Evolutionary conservation across 35 echinoderm and acorn worm genomes (phyloP).

Genomic region (Strongylocentrotus purpuratus): DNA sequence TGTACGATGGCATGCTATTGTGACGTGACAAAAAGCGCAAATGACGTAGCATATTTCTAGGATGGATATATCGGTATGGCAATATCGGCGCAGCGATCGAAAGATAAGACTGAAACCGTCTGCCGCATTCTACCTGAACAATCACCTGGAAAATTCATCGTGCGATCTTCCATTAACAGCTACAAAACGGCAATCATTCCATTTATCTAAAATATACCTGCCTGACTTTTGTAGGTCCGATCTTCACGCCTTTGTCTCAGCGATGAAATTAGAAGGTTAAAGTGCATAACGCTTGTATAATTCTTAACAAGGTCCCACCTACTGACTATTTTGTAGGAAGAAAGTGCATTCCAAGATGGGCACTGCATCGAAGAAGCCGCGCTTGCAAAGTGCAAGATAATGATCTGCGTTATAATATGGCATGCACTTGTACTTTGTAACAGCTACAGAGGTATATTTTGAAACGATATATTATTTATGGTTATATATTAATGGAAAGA

Average conservation of each 20-base stretch:
- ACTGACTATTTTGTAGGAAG: background rate
- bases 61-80: background rate
- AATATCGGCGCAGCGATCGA: background rate
- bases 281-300: background rate
- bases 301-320: background rate
- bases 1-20: background rate
- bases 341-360: background rate
- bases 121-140: background rate
- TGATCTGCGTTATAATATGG: background rate
- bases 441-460: background rate
- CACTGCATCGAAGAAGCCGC: background rate
- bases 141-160: background rate
- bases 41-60: background rate
- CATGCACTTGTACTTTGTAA: background rate
- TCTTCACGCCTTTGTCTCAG: background rate
- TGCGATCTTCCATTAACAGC: background rate
- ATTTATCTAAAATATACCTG: constrained; percentile 13
- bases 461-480: too few species aligned
- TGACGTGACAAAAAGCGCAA: background rate
- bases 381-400: background rate
- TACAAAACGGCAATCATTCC: background rate
- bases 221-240: background rate
- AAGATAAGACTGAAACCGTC: background rate
- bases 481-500: background rate
- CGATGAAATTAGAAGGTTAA: background rate